Evolutionary conservation across 2,888 invertebrate genomes (phyloP), one percentile per base, ranked within the genome.

Genomic region (Nemotelus pantherinus): DNA sequence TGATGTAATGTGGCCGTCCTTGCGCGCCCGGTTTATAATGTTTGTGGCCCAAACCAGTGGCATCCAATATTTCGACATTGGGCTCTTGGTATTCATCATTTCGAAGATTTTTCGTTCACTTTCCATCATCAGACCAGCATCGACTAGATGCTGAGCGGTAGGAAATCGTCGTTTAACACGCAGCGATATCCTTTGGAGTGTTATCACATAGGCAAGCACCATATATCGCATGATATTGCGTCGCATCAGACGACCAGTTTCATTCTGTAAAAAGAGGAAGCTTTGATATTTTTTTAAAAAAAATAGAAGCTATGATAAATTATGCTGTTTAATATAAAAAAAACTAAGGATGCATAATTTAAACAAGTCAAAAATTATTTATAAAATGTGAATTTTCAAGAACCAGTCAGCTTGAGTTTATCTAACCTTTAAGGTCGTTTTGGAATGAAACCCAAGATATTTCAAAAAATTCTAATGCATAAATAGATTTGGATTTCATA

Each of bases 61-160:
- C 94, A 96, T 94, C 96, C 96, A 96, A 85, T 96, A 96, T 83
- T 93, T 93, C 10, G 95, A 94, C 94, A 96, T 96, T 3, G 94
- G 94, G 82, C 95, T 95, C 85, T 95, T 95, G 10, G 92, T 92
- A 85, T 96, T 94, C 92, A 96, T 92, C 84, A 94, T 91, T 85
- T 96, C 96, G 85, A 96, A 95, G 75, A 96, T 95, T 86, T 95
- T 95, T 87, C 93, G 92, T 87, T 96, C 96, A 82, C 95, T 95
- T 84, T 96, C 95, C 89, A 95, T 90, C 95, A 96, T 95, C 65
- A 96, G 89, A 84, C 96, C 96, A 81, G 95, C 94, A 88, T 96
- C 96, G 50, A 96, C 95, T 82, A 96, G 92, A 86, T 96, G 96
- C 85, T 96, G 95, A 89, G 95, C 93, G 10, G 94, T 93, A 39